phyloP scores from a whole-genome alignment of 2,888 invertebrate species.

The Catonia carolina region DNA sequence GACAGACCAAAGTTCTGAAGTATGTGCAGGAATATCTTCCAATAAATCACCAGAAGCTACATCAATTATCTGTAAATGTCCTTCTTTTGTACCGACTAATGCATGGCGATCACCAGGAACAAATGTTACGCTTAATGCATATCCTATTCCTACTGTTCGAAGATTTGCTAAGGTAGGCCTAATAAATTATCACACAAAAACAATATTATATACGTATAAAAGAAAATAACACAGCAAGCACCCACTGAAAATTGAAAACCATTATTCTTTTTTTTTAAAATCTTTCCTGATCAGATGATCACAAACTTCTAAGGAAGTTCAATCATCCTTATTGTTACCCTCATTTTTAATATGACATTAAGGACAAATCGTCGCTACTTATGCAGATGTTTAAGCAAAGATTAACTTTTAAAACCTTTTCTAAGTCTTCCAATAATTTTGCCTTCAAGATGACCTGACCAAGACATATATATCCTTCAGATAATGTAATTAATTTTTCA shows the following conservation, averaged over 20 bases:
- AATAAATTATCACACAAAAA: constrained; percentile 38
- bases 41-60: constrained; percentile 72
- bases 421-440: too few relatives aligned
- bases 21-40: constrained; percentile 78
- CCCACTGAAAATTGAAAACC: background rate
- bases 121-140: constrained; percentile 68
- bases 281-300: too few relatives aligned
- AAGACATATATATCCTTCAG: too few relatives aligned
- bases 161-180: constrained; percentile 57
- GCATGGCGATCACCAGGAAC: constrained; percentile 88
- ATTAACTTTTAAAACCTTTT: too few relatives aligned
- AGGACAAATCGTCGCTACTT: too few relatives aligned
- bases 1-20: constrained; percentile 70
- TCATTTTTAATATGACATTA: too few relatives aligned
- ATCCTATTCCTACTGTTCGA: constrained; percentile 58
- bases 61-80: constrained; percentile 75
- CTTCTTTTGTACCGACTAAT: constrained; percentile 79
- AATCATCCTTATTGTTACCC: too few relatives aligned
- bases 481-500: too few relatives aligned
- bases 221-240: too few relatives aligned
- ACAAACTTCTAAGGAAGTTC: too few relatives aligned
- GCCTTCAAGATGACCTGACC: too few relatives aligned
- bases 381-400: too few relatives aligned
- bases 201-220: background rate
- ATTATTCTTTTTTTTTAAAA: constrained; percentile 9